Conservation (phyloP, 2,113 vertebrate species). For the Neodontobutis hainanensis region DNA sequence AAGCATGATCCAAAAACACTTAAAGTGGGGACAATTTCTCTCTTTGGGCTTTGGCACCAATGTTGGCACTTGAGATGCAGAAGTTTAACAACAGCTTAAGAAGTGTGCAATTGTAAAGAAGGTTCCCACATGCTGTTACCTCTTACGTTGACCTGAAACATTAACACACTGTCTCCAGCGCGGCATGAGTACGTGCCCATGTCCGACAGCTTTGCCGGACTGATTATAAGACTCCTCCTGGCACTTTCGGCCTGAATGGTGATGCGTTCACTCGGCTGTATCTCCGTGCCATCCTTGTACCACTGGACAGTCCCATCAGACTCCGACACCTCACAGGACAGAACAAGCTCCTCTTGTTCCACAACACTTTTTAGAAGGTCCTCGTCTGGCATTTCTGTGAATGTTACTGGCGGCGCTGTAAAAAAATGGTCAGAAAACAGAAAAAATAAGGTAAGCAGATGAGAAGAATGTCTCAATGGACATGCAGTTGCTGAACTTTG, state of each 20-base stretch:
- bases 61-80: too few species aligned
- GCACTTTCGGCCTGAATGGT: constrained; percentile 58
- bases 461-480: not conserved
- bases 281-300: constrained; percentile 80
- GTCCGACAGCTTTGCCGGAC: constrained; percentile 68
- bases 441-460: constrained; percentile 17
- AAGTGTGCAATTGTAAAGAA: too few species aligned
- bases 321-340: constrained; percentile 78
- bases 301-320: constrained; percentile 71
- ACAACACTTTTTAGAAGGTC: constrained; percentile 79
- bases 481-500: constrained; percentile 26
- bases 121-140: constrained; percentile 60
- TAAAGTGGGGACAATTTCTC: too few species aligned
- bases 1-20: too few species aligned
- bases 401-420: constrained; percentile 77
- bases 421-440: constrained; percentile 17
- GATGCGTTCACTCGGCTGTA: constrained; percentile 59
- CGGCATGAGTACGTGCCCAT: constrained; percentile 80
- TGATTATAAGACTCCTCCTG: constrained; percentile 64
- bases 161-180: constrained; percentile 73
- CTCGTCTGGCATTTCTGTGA: constrained; percentile 72
- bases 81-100: too few species aligned
- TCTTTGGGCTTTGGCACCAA: too few species aligned
- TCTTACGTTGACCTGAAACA: constrained; percentile 81
- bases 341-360: constrained; percentile 72